These are phyloP conservation scores for Aplochiton taeniatus DNA, from an alignment of 2,797 vertebrate species.

Conservation along the genomic window DNA sequence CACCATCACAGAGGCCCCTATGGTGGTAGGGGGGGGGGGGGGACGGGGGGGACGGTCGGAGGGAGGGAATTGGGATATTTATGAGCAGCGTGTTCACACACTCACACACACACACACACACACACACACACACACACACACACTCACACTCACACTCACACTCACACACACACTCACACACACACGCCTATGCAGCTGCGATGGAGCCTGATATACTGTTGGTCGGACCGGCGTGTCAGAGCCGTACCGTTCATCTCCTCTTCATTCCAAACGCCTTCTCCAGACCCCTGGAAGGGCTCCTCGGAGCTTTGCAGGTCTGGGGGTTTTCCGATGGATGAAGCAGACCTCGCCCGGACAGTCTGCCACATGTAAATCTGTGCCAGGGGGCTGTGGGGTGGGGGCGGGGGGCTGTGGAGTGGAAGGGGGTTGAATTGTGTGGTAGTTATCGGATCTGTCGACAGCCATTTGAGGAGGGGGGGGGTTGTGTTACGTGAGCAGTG, in stretches of 20 bases:
- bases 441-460: slow-evolving; percentile 21
- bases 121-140: slow-evolving; percentile 9
- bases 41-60: not conserved
- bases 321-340: slow-evolving; percentile 57
- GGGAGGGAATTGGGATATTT: slow-evolving; percentile 68
- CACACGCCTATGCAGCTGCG: slow-evolving; percentile 62
- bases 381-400: not conserved
- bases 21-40: slow-evolving; percentile 34
- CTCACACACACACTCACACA: slow-evolving; percentile 4
- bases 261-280: slow-evolving; percentile 67
- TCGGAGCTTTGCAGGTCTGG: slow-evolving; percentile 65
- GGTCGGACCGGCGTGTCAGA: slow-evolving; percentile 64
- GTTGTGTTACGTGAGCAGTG: slow-evolving; percentile 32
- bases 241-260: slow-evolving; percentile 76
- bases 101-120: slow-evolving; percentile 21
- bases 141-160: slow-evolving; percentile 29
- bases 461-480: too few species aligned
- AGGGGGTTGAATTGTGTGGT: not conserved
- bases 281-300: slow-evolving; percentile 70
- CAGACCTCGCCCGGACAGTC: slow-evolving; percentile 49
- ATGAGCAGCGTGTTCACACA: slow-evolving; percentile 70
- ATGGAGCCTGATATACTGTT: slow-evolving; percentile 75
- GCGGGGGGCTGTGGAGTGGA: too few species aligned
- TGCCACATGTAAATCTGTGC: slow-evolving; percentile 47
- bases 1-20: slow-evolving; percentile 77